Percentiles rank a stretch among this genome's conserved stretches.
These are phyloP conservation scores for Drosophila mettleri DNA, from an alignment of 2,888 invertebrate genomes.

Conservation along the genomic window DNA sequence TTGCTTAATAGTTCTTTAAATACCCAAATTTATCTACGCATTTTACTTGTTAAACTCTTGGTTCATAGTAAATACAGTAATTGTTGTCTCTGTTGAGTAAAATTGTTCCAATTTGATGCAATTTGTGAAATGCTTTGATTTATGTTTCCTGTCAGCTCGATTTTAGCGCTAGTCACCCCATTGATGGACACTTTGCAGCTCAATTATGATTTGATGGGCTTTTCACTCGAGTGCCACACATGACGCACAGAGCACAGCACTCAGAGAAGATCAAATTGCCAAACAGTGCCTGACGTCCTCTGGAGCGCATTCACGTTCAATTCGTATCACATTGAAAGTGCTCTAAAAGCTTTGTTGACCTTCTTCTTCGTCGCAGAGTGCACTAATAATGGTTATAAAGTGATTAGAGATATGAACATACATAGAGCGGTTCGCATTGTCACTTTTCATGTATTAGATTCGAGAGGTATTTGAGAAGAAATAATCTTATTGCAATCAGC, in stretches of 20 bases:
- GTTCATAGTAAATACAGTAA: no score
- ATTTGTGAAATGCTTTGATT: conserved; percentile 4
- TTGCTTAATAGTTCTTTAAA: neutral
- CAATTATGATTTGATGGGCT: conserved; percentile 60
- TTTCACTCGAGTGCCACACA: conserved; percentile 39
- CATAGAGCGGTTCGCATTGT: no score
- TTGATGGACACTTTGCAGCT: conserved; percentile 50
- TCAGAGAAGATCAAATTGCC: conserved; percentile 3
- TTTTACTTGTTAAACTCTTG: no score
- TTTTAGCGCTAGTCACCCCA: conserved; percentile 21
- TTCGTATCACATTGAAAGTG: conserved; percentile 39
- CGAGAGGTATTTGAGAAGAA: neutral
- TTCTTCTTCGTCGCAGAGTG: neutral
- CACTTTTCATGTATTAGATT: neutral
- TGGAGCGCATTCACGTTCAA: conserved; percentile 49
- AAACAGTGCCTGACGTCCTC: conserved; percentile 11
- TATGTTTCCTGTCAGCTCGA: conserved; percentile 29
- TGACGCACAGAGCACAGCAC: conserved; percentile 4
- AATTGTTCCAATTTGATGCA: neutral
- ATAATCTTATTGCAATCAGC: neutral
- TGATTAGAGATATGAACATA: neutral
- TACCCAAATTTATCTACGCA: neutral
- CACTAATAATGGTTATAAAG: neutral
- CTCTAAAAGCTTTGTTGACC: conserved; percentile 55
- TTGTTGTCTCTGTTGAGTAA: neutral